Conservation (phyloP, 1,140 invertebrate species). For the Achroia grisella region DNA sequence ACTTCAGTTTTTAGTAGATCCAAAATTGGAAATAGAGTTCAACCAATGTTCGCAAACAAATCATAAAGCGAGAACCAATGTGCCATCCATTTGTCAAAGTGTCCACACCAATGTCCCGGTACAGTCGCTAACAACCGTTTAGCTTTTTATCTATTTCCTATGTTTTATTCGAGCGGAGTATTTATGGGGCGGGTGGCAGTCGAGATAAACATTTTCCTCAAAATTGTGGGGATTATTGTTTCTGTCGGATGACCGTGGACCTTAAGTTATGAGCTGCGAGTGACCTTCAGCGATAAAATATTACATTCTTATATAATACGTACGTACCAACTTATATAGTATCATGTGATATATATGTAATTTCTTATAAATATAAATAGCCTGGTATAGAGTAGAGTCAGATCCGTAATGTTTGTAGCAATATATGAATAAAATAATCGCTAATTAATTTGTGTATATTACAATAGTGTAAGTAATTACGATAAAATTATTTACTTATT, state of each 20-base stretch:
- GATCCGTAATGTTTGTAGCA: too few species aligned
- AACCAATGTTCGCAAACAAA: too few species aligned
- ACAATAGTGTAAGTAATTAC: too few species aligned
- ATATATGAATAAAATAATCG: too few species aligned
- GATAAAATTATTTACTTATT: too few species aligned
- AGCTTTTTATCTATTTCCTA: conserved; percentile 62
- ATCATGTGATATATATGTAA: too few species aligned
- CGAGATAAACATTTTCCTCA: conserved; percentile 64
- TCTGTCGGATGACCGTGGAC: conserved; percentile 51
- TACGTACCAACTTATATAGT: too few species aligned
- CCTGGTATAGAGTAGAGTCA: too few species aligned
- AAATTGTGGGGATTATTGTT: conserved; percentile 66
- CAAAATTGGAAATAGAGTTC: too few species aligned
- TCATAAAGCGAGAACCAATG: background rate
- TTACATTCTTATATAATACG: conserved; percentile 10
- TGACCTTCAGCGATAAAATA: conserved; percentile 49
- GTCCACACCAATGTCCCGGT: conserved; percentile 27
- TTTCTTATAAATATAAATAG: too few species aligned
- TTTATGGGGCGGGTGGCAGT: conserved; percentile 58
- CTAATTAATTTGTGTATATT: too few species aligned
- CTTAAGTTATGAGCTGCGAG: conserved; percentile 49
- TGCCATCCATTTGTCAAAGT: conserved; percentile 35
- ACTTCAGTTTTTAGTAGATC: too few species aligned
- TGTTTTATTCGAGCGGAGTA: conserved; percentile 55
- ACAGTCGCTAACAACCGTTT: conserved; percentile 34